Evolutionary conservation across 2,797 vertebrate genomes (phyloP), one percentile per base, ranked within the genome.

Genomic region (Mycteria americana): DNA sequence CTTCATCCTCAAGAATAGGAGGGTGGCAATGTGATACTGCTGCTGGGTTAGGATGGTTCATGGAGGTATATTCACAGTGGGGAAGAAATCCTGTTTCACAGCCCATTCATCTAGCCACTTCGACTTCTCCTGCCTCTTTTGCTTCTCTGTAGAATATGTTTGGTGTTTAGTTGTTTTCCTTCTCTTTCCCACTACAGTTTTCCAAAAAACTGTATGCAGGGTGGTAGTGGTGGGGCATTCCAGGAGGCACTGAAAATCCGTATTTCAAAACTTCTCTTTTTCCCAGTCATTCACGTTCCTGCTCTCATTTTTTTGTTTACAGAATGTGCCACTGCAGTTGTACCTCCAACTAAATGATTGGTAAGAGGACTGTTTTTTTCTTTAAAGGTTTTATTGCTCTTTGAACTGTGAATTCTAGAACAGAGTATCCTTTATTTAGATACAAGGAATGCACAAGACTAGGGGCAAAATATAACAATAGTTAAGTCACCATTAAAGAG

Each of bases 281-380:
- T 28, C 41, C 6, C 8, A 10, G 25, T 74, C 48, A n/a, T 83
- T 95, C 59, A 92, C 4, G 1, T 72, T 77, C 45, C 35, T 92
- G 31, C n/a, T 93, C 3, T 91, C 45, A 16, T 96, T 65, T 85
- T 14, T 96, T 91, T 92, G 37, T 69, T 94, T 89, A 80, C 79
- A 97, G 97, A 97, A 90, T 35, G 50, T 67, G 46, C 80, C 93
- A 50, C 62, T 97, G 41, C 81, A 96, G 15, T 65, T 98, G 62
- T 92, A 97, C 73, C 97, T 98, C 74, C 97, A 93, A n/a, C 35
- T 97, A 69, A 97, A 95, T 41, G 45, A 88, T 75, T 97, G 98
- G 98, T 98, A 97, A 97, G 97, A 79, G 27, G 19, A 57, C 28
- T 54, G 11, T 2, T 51, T 2, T 33, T 86, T 62, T 75, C 33